Conservation (phyloP, 2,888 invertebrate genomes). For the Melipona bicolor region DNA sequence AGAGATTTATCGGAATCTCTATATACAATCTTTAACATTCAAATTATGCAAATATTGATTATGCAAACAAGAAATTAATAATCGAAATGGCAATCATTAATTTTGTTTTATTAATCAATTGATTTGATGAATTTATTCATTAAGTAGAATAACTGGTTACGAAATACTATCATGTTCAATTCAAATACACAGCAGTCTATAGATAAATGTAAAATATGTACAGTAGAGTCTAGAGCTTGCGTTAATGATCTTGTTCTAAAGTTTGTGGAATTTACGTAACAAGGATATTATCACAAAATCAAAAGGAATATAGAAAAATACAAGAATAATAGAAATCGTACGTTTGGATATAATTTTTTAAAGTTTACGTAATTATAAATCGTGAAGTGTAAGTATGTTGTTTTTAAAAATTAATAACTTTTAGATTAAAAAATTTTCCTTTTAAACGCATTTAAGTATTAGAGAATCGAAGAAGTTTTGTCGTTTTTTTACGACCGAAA, state of each 20-base stretch:
- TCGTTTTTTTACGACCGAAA: too few relatives aligned
- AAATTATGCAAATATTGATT: not conserved
- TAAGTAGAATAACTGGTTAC: too few relatives aligned
- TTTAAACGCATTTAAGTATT: not conserved
- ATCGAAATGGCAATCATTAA: constrained; percentile 20
- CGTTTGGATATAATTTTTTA: not conserved
- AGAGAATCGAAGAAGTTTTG: too few relatives aligned
- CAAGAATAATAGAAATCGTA: not conserved
- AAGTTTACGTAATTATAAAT: not conserved
- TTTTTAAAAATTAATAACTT: not conserved
- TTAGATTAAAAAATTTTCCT: not conserved
- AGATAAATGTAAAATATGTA: too few relatives aligned
- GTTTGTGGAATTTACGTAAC: constrained; percentile 42
- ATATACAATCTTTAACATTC: not conserved
- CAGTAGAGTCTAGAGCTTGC: constrained; percentile 21
- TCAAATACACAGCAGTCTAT: too few relatives aligned
- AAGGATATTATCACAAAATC: constrained; percentile 13
- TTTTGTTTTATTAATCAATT: constrained; percentile 26
- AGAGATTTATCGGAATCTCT: too few relatives aligned
- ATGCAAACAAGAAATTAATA: not conserved
- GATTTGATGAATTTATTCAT: constrained; percentile 21
- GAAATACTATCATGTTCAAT: too few relatives aligned
- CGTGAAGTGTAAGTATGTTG: not conserved
- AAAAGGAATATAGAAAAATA: not conserved
- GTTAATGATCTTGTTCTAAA: constrained; percentile 46